These are phyloP conservation scores for Neodon shergylaensis DNA, from an alignment of 2,113 vertebrate species.

Conservation along the genomic window DNA sequence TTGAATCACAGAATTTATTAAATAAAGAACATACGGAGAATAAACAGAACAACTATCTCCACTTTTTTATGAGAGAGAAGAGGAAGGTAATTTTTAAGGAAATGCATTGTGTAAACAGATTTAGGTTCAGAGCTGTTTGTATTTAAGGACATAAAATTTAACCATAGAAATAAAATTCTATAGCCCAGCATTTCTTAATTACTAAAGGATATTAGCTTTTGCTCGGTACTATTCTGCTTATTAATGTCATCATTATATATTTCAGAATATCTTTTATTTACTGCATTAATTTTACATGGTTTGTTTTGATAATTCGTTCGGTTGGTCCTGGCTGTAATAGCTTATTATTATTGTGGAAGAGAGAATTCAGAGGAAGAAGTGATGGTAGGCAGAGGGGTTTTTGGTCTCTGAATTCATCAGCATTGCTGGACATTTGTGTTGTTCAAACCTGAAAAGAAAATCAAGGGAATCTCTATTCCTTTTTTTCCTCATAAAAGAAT, in stretches of 20 bases:
- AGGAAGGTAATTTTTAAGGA: neutral
- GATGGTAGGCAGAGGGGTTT: neutral
- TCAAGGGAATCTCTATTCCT: neutral
- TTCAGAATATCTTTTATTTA: neutral
- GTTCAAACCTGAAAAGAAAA: neutral
- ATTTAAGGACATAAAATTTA: conserved; percentile 8
- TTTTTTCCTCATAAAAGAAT: neutral
- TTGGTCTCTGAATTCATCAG: neutral
- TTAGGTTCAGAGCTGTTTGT: neutral
- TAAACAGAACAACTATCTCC: neutral
- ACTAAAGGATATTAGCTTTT: neutral
- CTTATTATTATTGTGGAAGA: neutral
- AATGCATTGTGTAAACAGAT: neutral
- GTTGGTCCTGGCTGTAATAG: neutral
- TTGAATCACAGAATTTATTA: conserved; percentile 4
- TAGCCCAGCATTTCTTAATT: neutral
- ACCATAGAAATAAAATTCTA: neutral
- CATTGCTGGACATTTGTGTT: neutral
- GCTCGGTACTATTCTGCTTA: neutral
- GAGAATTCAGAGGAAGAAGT: neutral
- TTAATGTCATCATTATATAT: neutral
- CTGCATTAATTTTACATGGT: neutral
- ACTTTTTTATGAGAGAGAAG: neutral
- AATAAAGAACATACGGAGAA: neutral
- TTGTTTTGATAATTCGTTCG: neutral